phyloP scores from a whole-genome alignment of 1,140 invertebrate genomes.

The Trichonephila clavipes region DNA sequence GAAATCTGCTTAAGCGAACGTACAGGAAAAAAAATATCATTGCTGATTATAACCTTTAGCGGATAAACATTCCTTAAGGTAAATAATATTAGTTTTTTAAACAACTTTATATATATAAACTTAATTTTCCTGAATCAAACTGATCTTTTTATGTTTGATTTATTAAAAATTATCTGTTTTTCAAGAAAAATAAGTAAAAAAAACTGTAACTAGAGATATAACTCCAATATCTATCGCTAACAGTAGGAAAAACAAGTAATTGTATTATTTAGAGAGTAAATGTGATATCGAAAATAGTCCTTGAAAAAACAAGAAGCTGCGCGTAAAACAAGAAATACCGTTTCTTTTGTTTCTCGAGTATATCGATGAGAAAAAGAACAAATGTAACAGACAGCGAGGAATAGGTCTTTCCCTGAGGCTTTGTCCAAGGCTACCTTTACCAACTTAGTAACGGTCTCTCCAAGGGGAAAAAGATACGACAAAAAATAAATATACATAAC shows the following conservation, averaged over 20 bases:
- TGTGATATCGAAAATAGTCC: conserved; percentile 33
- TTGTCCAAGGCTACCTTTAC: background rate
- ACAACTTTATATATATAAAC: too few relatives aligned
- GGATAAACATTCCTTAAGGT: too few relatives aligned
- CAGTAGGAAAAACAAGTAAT: conserved; percentile 22
- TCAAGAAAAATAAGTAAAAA: background rate
- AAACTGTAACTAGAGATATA: background rate
- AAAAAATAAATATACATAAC: conserved; percentile 56
- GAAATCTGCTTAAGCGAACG: background rate
- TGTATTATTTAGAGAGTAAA: conserved; percentile 61
- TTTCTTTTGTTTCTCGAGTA: background rate
- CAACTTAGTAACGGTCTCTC: conserved; percentile 47
- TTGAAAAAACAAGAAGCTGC: conserved; percentile 36
- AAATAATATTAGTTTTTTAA: too few relatives aligned
- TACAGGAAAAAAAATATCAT: too few relatives aligned
- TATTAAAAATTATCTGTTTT: background rate
- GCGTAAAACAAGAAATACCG: conserved; percentile 8
- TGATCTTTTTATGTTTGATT: background rate
- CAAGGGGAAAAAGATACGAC: background rate
- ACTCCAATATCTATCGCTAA: conserved; percentile 1
- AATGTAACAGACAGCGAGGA: conserved; percentile 11
- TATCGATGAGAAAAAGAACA: conserved; percentile 31
- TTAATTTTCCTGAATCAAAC: too few relatives aligned
- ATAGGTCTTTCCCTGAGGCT: conserved; percentile 1
- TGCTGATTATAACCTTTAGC: too few relatives aligned